Conservation (phyloP, 2,888 invertebrate species). For the Anthoptus insignis region DNA sequence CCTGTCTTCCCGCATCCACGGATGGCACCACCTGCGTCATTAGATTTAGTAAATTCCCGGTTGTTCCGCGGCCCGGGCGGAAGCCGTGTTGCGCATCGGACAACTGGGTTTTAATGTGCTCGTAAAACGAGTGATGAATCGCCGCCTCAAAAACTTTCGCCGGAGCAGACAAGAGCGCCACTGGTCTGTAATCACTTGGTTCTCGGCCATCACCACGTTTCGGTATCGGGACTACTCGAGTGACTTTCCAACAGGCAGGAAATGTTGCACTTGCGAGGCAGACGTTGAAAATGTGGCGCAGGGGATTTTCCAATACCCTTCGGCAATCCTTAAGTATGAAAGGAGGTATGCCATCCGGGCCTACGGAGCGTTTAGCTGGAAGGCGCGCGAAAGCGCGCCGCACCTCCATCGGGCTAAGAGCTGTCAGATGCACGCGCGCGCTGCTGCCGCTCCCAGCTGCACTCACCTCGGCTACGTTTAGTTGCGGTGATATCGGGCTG, state of each 20-base stretch:
- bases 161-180: neutral
- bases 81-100: constrained; percentile 1
- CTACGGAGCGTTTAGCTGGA: neutral
- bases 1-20: constrained; percentile 12
- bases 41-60: neutral
- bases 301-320: neutral
- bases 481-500: no score
- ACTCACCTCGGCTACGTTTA: no score
- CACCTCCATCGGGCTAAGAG: neutral
- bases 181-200: neutral
- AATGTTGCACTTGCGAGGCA: no score
- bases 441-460: neutral
- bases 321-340: neutral
- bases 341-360: neutral
- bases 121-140: neutral
- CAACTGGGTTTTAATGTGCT: neutral
- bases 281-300: neutral
- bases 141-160: neutral
- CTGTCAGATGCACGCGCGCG: neutral
- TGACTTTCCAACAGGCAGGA: no score
- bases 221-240: no score
- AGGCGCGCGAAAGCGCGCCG: neutral
- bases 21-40: neutral
- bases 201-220: no score
- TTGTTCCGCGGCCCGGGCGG: neutral